Base-by-base conservation (phyloP, 1,140 invertebrate genomes). In the Leguminivora glycinivorella region DNA sequence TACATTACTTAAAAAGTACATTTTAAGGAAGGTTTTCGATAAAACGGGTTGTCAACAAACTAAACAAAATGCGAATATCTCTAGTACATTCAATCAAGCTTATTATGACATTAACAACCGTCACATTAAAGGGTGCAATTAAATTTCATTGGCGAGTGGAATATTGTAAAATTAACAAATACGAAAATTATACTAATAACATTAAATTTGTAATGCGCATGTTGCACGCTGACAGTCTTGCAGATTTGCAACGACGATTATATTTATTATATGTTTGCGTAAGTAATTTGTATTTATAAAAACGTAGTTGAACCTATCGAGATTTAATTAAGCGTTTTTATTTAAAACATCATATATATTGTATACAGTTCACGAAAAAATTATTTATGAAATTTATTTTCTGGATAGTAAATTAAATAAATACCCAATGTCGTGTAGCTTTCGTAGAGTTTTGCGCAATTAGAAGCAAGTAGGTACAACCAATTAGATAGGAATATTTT, bases 121-220 rank as follows among this genome's bases (percentile, higher is more conserved):
- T 52, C 47, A 63, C 58, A n/a, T 63, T 63, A 63, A 52, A 63
- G 58, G 58, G 58, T 63, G 7, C 58, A 63, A 63, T 63, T 63
- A 63, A 63, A 31, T 63, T 63, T 63, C 31, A 63, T 60, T 63
- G 26, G n/a, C 58, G 14, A 29, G 56, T 63, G 58, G 26, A 43
- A 52, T 31, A 69, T 26, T 43, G 31, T 67, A 67, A 67, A 67
- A 67, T 67, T 38, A 43, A 67, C 31, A 67, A 43, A 40, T 67
- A 67, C 66, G 38, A 40, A 67, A 38, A 67, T 67, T 40, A 67
- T 67, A 67, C 38, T 67, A 67, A 40, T 26, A 63, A 63, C 58
- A 63, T 63, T n/a, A n/a, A n/a, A n/a, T n/a, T 63, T 17, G 29
- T 63, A 31, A 63, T 31, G 58, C 58, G 29, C 26, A 29, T 31